These are phyloP conservation scores for Alloscopus bannaensis DNA, from an alignment of 2,888 invertebrate genomes.

Conservation along the genomic window DNA sequence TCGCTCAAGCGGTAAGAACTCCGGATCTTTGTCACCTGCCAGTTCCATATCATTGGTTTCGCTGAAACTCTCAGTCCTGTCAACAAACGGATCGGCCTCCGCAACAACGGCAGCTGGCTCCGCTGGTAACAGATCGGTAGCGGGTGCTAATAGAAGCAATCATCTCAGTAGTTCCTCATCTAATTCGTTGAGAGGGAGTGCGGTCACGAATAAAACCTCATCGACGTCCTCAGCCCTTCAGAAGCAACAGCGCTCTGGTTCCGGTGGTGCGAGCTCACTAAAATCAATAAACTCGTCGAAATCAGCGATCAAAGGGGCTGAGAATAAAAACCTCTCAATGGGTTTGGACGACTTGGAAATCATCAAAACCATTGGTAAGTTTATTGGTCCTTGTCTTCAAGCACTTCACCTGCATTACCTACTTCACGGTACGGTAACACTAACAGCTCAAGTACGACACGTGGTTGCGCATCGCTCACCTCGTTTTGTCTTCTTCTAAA, in stretches of 20 bases:
- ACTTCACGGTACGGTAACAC: too few species aligned
- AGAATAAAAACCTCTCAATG: conserved; percentile 50
- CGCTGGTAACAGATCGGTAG: conserved; percentile 13
- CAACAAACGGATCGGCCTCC: conserved; percentile 18
- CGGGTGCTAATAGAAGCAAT: conserved; percentile 26
- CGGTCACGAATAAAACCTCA: conserved; percentile 34
- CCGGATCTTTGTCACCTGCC: conserved; percentile 54
- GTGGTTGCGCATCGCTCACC: too few species aligned
- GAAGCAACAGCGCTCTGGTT: conserved; percentile 4
- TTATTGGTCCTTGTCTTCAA: too few species aligned
- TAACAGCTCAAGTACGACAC: too few species aligned
- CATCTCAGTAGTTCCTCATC: conserved; percentile 19
- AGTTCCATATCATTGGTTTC: conserved; percentile 56
- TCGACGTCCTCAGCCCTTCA: conserved; percentile 16
- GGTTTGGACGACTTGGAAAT: conserved; percentile 67
- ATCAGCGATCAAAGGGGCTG: conserved; percentile 20
- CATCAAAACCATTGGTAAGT: conserved; percentile 69
- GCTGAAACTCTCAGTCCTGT: conserved; percentile 42
- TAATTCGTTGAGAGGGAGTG: conserved; percentile 18
- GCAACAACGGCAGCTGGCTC: conserved; percentile 12
- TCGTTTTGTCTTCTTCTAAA: too few species aligned
- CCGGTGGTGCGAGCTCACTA: background rate
- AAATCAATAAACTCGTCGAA: conserved; percentile 3
- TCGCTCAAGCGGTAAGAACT: conserved; percentile 48
- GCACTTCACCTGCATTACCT: too few species aligned